These are phyloP conservation scores for Choloepus didactylus DNA, from an alignment of 2,797 vertebrate species.

Conservation along the genomic window DNA sequence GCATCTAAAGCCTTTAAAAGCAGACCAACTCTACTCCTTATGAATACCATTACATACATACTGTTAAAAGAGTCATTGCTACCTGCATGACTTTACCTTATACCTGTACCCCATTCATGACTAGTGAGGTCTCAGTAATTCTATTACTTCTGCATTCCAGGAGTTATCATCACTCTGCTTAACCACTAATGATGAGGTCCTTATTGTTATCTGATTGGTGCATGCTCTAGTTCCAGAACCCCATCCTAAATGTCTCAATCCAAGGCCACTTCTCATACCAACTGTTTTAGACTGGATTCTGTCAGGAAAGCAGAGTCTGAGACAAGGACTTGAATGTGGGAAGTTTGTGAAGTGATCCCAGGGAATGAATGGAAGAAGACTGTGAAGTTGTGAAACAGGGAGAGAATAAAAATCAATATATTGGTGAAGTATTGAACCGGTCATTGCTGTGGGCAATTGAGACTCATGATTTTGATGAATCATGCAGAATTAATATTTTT, in stretches of 20 bases:
- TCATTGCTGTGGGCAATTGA: neutral
- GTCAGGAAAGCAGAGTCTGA: neutral
- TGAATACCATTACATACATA: too few species aligned
- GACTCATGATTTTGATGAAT: neutral
- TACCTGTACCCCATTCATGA: neutral
- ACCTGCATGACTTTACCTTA: neutral
- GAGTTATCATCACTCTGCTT: neutral
- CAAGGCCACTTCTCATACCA: too few species aligned
- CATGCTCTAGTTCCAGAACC: neutral
- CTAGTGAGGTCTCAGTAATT: neutral
- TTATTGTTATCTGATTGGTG: neutral
- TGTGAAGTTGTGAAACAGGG: neutral
- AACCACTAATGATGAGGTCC: neutral
- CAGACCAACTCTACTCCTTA: neutral
- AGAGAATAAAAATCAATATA: neutral
- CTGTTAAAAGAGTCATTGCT: neutral
- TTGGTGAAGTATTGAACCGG: neutral
- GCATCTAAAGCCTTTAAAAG: neutral
- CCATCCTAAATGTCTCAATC: neutral
- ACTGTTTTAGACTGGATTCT: too few species aligned
- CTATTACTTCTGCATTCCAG: neutral
- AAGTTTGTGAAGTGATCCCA: neutral
- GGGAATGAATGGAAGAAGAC: neutral
- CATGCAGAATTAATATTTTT: neutral
- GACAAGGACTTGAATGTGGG: neutral